Base-by-base conservation (phyloP, 2,888 invertebrate species). In the Mayetiola destructor region DNA sequence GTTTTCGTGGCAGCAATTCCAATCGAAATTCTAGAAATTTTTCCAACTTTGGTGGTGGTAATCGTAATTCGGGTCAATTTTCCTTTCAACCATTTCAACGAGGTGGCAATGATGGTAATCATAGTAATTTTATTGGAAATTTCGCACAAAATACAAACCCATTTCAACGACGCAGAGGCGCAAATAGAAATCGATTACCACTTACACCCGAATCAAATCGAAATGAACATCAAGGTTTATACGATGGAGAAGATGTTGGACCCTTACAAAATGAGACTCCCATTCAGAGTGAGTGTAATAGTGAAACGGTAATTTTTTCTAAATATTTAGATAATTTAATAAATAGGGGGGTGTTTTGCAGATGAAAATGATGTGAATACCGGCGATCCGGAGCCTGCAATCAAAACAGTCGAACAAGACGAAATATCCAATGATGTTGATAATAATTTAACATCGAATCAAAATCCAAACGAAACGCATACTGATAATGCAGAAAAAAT, bases 1-100 rank as follows among this genome's bases (percentile, higher is more conserved):
- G 62, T 58, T 60, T 55, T 40, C 6, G 52, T 27, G 14, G 16
- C 14, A 56, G 32, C 6, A 57, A 59, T 36, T 56, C 52, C 21
- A 57, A 58, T 48, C 60, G 60, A 32, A 53, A 53, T 53, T 9
- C 18, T 1, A 30, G 53, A 18, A 30, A 53, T 10, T 30, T 9
- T 32, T 18, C 32, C 16, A 10, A 18, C 12, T 30, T 30, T 53
- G 30, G 32, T 18, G 20, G 20, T 20, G 53, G 53, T 4, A 20
- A 20, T 5, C 8, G 53, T 30, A 53, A 53, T 32, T n/a, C n/a
- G n/a, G 53, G 20, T 3, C 48, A 27, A 29, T 29, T 27, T n/a
- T 2, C 27, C 16, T 52, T 52, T 16, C 3, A 29, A 3, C 32
- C 29, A 20, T 53, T 53, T 32, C 53, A 53, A 53, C 30, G 30